Evolutionary conservation across 2,113 vertebrate species (phyloP).

Genomic region (Bagarius yarrelli): DNA sequence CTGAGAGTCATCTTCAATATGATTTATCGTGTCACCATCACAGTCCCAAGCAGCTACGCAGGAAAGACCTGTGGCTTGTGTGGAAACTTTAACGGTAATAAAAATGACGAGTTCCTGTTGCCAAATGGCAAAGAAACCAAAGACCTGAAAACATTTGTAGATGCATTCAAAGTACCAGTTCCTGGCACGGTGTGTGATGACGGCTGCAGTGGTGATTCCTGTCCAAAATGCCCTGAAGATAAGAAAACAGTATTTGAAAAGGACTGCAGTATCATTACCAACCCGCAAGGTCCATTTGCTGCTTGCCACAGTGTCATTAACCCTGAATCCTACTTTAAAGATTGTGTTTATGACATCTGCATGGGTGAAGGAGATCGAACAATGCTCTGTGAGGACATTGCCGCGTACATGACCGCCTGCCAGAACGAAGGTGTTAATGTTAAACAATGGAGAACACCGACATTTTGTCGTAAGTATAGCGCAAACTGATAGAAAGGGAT

Average conservation of each 20-base stretch:
- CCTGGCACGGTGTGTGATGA: slow-evolving; percentile 49
- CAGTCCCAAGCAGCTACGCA: slow-evolving; percentile 59
- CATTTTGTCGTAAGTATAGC: slow-evolving; percentile 52
- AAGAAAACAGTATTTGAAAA: slow-evolving; percentile 49
- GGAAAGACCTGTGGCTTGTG: slow-evolving; percentile 63
- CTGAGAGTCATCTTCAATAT: slow-evolving; percentile 59
- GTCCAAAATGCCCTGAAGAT: slow-evolving; percentile 18
- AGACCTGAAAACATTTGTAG: slow-evolving; percentile 43
- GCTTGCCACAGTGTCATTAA: slow-evolving; percentile 56
- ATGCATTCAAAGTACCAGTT: slow-evolving; percentile 55
- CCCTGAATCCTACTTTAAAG: slow-evolving; percentile 55
- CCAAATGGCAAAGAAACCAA: slow-evolving; percentile 46
- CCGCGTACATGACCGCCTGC: slow-evolving; percentile 55
- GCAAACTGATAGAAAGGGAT: neutral
- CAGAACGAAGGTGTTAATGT: slow-evolving; percentile 48
- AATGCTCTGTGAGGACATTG: slow-evolving; percentile 50
- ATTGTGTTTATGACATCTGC: slow-evolving; percentile 60
- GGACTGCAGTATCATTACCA: slow-evolving; percentile 54
- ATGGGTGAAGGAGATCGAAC: slow-evolving; percentile 30
- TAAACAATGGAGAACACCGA: slow-evolving; percentile 54
- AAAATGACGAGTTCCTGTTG: slow-evolving; percentile 50
- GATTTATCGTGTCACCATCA: slow-evolving; percentile 55
- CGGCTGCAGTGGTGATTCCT: slow-evolving; percentile 51
- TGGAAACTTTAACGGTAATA: slow-evolving; percentile 62
- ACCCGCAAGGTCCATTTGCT: slow-evolving; percentile 54